These are phyloP conservation scores for Drosophila nasuta DNA, from an alignment of 1,140 invertebrate species.

Conservation along the genomic window DNA sequence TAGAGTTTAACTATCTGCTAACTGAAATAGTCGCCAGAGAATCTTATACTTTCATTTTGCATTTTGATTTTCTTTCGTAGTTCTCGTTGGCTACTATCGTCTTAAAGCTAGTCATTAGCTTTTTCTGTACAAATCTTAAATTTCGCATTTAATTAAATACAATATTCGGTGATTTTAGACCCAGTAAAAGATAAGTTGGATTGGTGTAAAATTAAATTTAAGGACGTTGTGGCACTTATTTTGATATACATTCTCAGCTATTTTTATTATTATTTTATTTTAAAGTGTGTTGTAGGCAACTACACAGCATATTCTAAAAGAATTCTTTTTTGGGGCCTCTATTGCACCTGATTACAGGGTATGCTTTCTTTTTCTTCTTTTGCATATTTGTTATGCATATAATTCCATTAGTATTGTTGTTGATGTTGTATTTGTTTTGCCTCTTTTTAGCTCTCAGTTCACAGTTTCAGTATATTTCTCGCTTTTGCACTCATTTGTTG, in stretches of 20 bases:
- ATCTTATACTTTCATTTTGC: background rate
- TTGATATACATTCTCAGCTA: too few species aligned
- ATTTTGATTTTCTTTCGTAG: background rate
- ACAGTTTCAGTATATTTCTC: conserved; percentile 39
- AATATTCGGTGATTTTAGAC: too few species aligned
- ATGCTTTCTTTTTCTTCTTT: background rate
- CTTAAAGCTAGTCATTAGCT: too few species aligned
- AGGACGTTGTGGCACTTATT: too few species aligned
- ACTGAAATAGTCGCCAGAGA: background rate
- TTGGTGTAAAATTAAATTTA: too few species aligned
- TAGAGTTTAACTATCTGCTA: conserved; percentile 11
- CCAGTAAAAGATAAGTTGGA: too few species aligned
- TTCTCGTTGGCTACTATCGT: too few species aligned
- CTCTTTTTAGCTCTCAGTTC: conserved; percentile 17
- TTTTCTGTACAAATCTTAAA: too few species aligned
- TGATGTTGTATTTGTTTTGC: conserved; percentile 43
- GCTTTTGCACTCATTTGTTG: conserved; percentile 40
- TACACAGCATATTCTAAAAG: too few species aligned
- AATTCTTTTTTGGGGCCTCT: background rate
- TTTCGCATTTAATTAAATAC: too few species aligned
- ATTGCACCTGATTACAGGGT: conserved; percentile 1
- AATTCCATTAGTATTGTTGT: conserved; percentile 66
- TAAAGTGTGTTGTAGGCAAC: too few species aligned
- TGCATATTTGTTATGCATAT: conserved; percentile 63
- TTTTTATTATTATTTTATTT: too few species aligned